phyloP scores from a whole-genome alignment of 2,797 vertebrate species.

The Sebastiscus albofasciatus region DNA sequence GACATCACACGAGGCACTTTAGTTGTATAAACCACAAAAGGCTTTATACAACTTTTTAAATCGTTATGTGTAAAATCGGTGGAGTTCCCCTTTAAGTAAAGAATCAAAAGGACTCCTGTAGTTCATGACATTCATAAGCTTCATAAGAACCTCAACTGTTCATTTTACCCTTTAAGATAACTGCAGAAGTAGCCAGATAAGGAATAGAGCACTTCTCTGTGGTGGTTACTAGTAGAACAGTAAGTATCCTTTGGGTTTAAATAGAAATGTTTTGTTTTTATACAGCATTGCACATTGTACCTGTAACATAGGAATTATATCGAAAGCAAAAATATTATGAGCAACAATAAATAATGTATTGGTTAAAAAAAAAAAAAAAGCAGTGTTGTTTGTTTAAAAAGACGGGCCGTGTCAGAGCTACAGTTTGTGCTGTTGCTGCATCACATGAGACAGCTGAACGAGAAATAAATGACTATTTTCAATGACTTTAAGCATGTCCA shows the following conservation, averaged over 20 bases:
- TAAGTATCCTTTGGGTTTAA: slow-evolving; percentile 81
- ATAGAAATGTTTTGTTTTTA: slow-evolving; percentile 82
- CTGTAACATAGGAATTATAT: slow-evolving; percentile 87
- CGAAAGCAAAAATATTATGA: slow-evolving; percentile 81
- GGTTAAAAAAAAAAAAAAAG: slow-evolving; percentile 63
- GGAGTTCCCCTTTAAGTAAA: slow-evolving; percentile 1
- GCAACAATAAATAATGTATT: slow-evolving; percentile 86
- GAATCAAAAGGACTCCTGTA: slow-evolving; percentile 45
- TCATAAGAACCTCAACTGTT: slow-evolving; percentile 68
- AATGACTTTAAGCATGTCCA: slow-evolving; percentile 53
- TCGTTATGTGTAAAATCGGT: background rate
- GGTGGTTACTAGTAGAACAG: slow-evolving; percentile 73
- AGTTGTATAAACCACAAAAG: background rate
- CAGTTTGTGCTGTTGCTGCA: slow-evolving; percentile 31
- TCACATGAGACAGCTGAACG: slow-evolving; percentile 33
- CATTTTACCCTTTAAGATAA: slow-evolving; percentile 77
- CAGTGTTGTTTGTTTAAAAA: slow-evolving; percentile 57
- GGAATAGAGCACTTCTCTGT: slow-evolving; percentile 77
- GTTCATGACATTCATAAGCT: slow-evolving; percentile 39
- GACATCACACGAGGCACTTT: background rate
- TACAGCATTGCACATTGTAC: slow-evolving; percentile 86
- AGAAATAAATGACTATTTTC: slow-evolving; percentile 64
- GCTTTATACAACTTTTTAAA: background rate
- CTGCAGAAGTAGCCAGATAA: slow-evolving; percentile 69
- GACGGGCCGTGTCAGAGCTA: slow-evolving; percentile 16